Evolutionary conservation across 2,113 vertebrate genomes (phyloP), one percentile per base, ranked within the genome.

Genomic region (Ochotona princeps): DNA sequence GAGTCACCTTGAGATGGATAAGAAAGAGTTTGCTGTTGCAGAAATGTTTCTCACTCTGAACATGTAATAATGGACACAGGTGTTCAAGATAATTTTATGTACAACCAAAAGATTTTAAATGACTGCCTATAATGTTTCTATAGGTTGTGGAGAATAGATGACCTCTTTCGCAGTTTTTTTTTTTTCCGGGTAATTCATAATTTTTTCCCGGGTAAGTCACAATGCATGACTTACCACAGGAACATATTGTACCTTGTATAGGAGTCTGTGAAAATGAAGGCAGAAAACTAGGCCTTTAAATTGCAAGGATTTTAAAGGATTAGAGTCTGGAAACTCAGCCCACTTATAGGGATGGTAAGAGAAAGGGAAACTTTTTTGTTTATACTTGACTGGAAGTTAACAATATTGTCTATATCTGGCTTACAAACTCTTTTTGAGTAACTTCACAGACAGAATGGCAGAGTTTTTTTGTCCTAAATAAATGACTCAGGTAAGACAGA

Each of bases 381-480:
- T 47, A 70, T 88, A 96, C 93, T 89, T n/a, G 57, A 96, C 70
- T 97, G 92, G 83, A 91, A 96, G 86, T 32, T 93, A n/a, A 93
- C 74, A 96, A 47, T 70, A 8, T 93, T 95, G 92, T 92, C 76
- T 92, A 61, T 93, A 73, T 92, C 69, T 91, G 92, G 84, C 72
- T 83, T 38, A n/a, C 17, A 83, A 44, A 75, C 61, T 89, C n/a
- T 85, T 35, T 92, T 90, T 91, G 91, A 86, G 91, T 96, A 89
- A 38, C 85, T 28, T 83, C 23, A 72, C 0, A 0, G 78, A 76
- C 80, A 81, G 63, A 80, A 83, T 69, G 18, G 89, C 35, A 94
- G 21, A 91, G 74, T 38, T 83, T 92, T 32, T 84, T 96, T 93
- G 18, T 65, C 63, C 54, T 60, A 75, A 76, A 89, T 28, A 96